A percentile compares a stretch with the other conserved stretches of the same genome.
phyloP scores from a whole-genome alignment of 2,113 vertebrate species.

The Tricholaema leucomelas region DNA sequence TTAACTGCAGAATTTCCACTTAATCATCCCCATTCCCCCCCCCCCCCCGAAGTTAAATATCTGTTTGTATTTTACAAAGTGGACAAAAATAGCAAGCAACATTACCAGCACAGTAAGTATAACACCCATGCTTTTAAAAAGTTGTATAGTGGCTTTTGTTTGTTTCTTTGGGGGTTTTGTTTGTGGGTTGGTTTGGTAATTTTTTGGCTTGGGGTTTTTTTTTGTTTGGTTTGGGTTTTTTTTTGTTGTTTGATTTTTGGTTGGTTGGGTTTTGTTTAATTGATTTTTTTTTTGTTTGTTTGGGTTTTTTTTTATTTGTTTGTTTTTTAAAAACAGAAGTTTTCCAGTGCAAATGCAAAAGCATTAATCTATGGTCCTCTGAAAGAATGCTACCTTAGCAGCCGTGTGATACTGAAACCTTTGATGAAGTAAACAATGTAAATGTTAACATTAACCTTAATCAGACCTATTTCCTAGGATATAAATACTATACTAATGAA shows the following conservation, averaged over 20 bases:
- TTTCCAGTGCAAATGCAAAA: not conserved
- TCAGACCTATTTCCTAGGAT: conserved; percentile 49
- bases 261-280: too few relatives aligned
- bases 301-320: not conserved
- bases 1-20: not conserved
- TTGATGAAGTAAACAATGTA: conserved; percentile 8
- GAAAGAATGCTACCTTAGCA: conserved; percentile 5
- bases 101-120: not conserved
- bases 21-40: too few relatives aligned
- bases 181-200: too few relatives aligned
- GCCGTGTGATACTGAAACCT: not conserved
- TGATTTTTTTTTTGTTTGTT: too few relatives aligned
- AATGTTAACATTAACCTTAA: conserved; percentile 53
- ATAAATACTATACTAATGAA: conserved; percentile 59
- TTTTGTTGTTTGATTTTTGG: too few relatives aligned
- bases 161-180: not conserved
- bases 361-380: not conserved
- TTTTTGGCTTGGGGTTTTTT: too few relatives aligned
- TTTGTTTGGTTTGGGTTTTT: too few relatives aligned
- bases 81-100: not conserved
- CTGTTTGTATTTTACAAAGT: not conserved
- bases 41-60: not conserved
- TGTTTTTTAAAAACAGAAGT: not conserved
- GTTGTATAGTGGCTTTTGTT: not conserved
- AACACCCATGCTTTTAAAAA: not conserved